Percentiles rank a stretch among this genome's conserved stretches.
phyloP scores from a whole-genome alignment of 2,113 vertebrate species.

The Atlantisia rogersi region DNA sequence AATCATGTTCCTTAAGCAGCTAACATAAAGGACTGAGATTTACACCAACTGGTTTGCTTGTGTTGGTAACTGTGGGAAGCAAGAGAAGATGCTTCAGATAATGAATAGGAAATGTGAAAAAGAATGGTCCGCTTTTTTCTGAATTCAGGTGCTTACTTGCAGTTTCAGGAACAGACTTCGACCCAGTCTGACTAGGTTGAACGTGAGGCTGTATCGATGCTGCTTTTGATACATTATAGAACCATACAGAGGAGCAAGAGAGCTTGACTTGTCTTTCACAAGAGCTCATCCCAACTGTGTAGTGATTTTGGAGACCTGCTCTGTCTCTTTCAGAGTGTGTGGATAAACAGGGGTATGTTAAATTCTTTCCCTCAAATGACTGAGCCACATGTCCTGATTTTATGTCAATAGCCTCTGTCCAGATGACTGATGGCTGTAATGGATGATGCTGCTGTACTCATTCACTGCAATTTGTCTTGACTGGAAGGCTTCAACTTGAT shows the following conservation, averaged over 20 bases:
- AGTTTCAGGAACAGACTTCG: neutral
- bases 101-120: neutral
- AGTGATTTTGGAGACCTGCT: neutral
- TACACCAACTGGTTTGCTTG: neutral
- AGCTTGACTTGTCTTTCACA: neutral
- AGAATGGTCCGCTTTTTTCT: neutral
- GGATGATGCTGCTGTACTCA: neutral
- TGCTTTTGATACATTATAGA: neutral
- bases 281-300: neutral
- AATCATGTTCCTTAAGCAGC: neutral
- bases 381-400: neutral
- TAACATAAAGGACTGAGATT: neutral
- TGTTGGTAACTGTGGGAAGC: neutral
- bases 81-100: neutral
- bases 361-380: neutral
- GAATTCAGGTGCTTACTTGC: neutral
- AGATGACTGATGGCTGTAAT: neutral
- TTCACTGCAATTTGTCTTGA: neutral
- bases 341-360: neutral
- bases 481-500: neutral
- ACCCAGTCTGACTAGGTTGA: neutral
- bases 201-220: neutral
- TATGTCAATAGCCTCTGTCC: neutral
- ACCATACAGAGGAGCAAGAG: neutral
- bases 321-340: neutral